These are phyloP conservation scores for Cotesia typhae DNA, from an alignment of 1,140 invertebrate genomes.

Conservation along the genomic window DNA sequence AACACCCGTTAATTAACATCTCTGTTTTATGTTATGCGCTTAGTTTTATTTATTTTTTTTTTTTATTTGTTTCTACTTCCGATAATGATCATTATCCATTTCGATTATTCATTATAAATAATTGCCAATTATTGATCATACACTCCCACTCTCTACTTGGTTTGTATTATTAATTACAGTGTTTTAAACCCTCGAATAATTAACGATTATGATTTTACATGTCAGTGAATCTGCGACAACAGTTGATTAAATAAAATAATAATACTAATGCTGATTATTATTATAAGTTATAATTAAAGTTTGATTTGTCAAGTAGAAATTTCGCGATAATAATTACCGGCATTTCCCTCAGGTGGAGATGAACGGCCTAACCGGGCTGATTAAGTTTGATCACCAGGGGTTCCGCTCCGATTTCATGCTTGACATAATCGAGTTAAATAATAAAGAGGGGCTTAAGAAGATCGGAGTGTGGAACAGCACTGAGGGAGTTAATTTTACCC, in stretches of 20 bases:
- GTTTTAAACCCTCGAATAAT: too few relatives aligned
- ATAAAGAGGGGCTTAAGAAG: conserved; percentile 80
- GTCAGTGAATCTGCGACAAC: too few relatives aligned
- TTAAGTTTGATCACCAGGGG: conserved; percentile 94
- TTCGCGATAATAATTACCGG: background rate
- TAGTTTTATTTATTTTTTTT: background rate
- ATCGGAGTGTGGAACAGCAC: conserved; percentile 91
- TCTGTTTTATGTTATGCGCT: too few relatives aligned
- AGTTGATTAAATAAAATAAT: too few relatives aligned
- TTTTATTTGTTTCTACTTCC: background rate
- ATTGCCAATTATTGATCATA: background rate
- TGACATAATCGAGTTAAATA: conserved; percentile 86
- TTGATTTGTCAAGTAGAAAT: background rate
- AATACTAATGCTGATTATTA: too few relatives aligned
- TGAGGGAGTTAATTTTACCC: conserved; percentile 89
- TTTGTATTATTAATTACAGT: too few relatives aligned
- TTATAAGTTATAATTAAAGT: too few relatives aligned
- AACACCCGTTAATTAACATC: too few relatives aligned
- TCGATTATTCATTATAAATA: conserved; percentile 6
- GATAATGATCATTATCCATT: background rate
- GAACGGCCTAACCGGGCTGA: conserved; percentile 89
- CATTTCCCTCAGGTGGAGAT: conserved; percentile 79
- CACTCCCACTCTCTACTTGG: too few relatives aligned
- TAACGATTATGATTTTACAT: too few relatives aligned
- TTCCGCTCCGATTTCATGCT: conserved; percentile 90